phyloP scores from a whole-genome alignment of 30 jellyfish, hydroid and myxozoan genomes.

The Pseudorhiza aurosa region DNA sequence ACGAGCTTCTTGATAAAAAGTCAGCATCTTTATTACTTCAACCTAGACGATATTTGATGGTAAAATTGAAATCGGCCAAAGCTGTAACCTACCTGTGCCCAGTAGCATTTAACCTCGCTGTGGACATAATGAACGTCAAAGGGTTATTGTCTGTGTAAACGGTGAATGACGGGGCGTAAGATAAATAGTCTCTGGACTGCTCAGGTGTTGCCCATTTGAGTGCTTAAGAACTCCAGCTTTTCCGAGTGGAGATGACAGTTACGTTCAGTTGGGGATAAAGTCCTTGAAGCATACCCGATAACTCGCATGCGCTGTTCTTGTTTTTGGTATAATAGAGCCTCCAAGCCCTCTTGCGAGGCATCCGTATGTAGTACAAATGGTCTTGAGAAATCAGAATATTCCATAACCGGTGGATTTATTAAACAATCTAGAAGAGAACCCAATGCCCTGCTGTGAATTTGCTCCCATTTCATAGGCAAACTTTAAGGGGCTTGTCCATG shows the following conservation, averaged over 20 bases:
- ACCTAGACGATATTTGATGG: conserved; percentile 23
- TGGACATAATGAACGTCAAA: conserved; percentile 20
- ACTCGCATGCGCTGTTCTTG: conserved; percentile 26
- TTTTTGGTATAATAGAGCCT: conserved; percentile 41
- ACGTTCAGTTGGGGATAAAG: conserved; percentile 33
- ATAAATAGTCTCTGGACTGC: conserved; percentile 21
- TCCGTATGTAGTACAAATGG: conserved; percentile 31
- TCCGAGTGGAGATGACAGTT: conserved; percentile 28
- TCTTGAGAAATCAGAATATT: conserved; percentile 8
- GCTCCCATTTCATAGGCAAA: conserved; percentile 16
- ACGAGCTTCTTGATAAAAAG: neutral
- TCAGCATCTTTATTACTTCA: neutral
- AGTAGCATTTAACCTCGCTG: conserved; percentile 44
- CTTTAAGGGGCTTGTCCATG: neutral
- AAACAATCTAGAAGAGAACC: neutral
- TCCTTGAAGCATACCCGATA: conserved; percentile 28
- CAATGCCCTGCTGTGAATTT: conserved; percentile 2
- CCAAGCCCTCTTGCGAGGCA: conserved; percentile 50
- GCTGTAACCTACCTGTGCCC: conserved; percentile 22
- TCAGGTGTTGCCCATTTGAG: conserved; percentile 45
- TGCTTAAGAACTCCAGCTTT: conserved; percentile 43
- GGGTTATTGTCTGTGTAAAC: conserved; percentile 53
- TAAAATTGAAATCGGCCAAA: conserved; percentile 16
- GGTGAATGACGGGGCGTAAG: conserved; percentile 1
- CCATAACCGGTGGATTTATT: conserved; percentile 18